Evolutionary conservation across 2,888 invertebrate genomes (phyloP).

Genomic region (Meteorus cinctellus): DNA sequence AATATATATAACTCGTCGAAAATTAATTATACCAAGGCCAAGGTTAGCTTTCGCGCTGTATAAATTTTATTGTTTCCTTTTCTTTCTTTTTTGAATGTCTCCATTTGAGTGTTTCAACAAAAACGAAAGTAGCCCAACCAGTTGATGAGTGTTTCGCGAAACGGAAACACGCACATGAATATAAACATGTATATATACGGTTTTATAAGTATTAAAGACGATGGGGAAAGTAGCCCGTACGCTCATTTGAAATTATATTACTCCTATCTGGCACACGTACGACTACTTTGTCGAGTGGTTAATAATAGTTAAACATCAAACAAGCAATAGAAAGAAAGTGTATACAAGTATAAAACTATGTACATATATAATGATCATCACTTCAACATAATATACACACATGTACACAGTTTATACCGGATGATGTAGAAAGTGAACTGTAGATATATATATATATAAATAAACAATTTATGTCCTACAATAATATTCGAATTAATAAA

Average conservation of each 20-base stretch:
- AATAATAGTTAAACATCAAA: constrained; percentile 56
- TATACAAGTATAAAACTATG: constrained; percentile 12
- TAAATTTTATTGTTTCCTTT: constrained; percentile 16
- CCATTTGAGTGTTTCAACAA: constrained; percentile 49
- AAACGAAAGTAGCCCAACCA: constrained; percentile 63
- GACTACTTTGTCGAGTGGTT: constrained; percentile 52
- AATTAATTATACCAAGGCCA: constrained; percentile 49
- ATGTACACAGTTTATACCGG: neutral
- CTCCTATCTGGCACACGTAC: constrained; percentile 37
- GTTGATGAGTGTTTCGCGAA: constrained; percentile 49
- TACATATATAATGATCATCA: neutral
- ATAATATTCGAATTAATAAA: neutral
- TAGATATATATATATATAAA: constrained; percentile 41
- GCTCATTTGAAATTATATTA: constrained; percentile 40
- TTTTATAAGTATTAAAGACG: constrained; percentile 16
- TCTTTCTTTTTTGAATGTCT: constrained; percentile 16
- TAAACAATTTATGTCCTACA: neutral
- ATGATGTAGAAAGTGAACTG: constrained; percentile 66
- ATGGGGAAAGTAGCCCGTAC: constrained; percentile 42
- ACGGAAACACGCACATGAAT: constrained; percentile 37
- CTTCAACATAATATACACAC: neutral
- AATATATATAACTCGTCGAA: neutral
- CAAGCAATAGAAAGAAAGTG: constrained; percentile 59
- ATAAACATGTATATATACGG: constrained; percentile 24
- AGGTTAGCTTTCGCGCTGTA: constrained; percentile 41